phyloP scores from a whole-genome alignment of 2,113 vertebrate genomes.

The Okapia johnstoni region DNA sequence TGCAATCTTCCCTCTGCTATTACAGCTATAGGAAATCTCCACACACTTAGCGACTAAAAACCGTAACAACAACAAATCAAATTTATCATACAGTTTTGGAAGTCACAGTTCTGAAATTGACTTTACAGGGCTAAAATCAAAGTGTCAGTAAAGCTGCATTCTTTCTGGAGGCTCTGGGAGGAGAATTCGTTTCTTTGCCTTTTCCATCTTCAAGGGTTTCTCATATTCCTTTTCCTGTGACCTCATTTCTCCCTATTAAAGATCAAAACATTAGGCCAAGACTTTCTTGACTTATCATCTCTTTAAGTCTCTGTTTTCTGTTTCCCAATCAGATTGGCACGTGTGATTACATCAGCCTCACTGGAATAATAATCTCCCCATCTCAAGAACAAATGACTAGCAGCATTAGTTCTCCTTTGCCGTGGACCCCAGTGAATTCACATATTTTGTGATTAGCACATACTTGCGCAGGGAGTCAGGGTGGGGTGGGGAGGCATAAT shows the following conservation, averaged over 20 bases:
- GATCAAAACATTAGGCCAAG: background rate
- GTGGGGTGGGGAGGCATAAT: background rate
- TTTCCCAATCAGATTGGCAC: background rate
- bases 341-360: background rate
- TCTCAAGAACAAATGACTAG: background rate
- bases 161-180: background rate
- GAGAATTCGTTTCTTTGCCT: background rate
- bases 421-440: background rate
- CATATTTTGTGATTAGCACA: background rate
- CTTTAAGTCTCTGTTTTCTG: background rate
- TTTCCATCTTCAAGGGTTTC: background rate
- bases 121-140: background rate
- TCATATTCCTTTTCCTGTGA: background rate
- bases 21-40: background rate
- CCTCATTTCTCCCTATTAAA: background rate
- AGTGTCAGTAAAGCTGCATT: background rate
- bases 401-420: background rate
- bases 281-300: background rate
- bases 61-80: too few species aligned
- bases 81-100: background rate
- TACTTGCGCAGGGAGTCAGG: accelerated
- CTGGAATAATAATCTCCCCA: background rate
- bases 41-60: background rate
- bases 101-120: background rate
- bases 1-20: background rate